Evolutionary conservation across 2,888 invertebrate genomes (phyloP).

Genomic region (Eupithecia dodoneata): DNA sequence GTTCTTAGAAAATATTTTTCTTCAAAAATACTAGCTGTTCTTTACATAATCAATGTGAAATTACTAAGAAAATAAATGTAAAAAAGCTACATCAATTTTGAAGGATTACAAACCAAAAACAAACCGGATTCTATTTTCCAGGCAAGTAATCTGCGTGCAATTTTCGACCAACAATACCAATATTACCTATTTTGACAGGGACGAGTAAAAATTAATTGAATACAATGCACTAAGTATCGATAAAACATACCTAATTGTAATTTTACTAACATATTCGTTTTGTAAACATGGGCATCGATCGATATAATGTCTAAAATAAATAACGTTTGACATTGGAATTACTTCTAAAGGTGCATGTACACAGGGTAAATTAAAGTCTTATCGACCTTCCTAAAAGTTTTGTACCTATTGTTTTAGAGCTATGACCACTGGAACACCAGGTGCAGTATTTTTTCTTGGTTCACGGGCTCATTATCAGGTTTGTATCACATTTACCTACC

Average conservation of each 20-base stretch:
- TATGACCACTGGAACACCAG: slow-evolving; percentile 67
- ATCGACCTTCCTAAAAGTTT: not conserved
- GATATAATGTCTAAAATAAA: not conserved
- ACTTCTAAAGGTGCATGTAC: not conserved
- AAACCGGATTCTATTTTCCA: not conserved
- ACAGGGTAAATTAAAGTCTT: not conserved
- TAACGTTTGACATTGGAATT: not conserved
- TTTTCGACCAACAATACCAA: not conserved
- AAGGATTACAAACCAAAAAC: not conserved
- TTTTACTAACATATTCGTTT: not conserved
- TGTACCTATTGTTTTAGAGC: slow-evolving; percentile 40
- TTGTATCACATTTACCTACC: slow-evolving; percentile 20
- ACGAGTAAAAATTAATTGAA: not conserved
- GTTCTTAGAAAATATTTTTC: not conserved
- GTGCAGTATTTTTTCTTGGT: slow-evolving; percentile 77
- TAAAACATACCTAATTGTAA: not conserved
- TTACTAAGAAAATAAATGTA: not conserved
- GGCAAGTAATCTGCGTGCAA: not conserved
- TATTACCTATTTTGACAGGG: too few species aligned
- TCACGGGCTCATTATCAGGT: slow-evolving; percentile 78
- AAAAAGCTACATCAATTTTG: not conserved
- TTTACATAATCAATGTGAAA: not conserved
- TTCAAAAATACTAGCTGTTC: not conserved
- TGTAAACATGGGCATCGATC: not conserved
- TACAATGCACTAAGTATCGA: not conserved